Conservation (phyloP, 2,888 invertebrate genomes). For the Lysandra bellargus region DNA sequence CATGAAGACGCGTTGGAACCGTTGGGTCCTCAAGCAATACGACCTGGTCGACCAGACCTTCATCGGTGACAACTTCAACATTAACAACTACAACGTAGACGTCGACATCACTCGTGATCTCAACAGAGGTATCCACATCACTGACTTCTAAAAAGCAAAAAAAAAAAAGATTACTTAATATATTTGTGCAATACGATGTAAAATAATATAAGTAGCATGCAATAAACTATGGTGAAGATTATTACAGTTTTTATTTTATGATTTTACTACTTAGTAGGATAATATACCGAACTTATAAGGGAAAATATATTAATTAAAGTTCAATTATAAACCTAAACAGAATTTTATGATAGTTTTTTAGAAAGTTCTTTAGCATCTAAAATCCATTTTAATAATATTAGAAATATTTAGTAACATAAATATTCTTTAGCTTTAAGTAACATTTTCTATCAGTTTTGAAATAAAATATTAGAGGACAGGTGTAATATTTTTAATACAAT, state of each 20-base stretch:
- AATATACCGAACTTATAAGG: neutral
- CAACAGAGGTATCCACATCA: slow-evolving; percentile 11
- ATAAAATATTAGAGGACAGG: too few relatives aligned
- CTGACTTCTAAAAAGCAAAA: neutral
- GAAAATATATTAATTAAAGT: too few relatives aligned
- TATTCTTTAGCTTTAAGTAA: too few relatives aligned
- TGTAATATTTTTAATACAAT: too few relatives aligned
- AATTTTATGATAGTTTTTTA: too few relatives aligned
- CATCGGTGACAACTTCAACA: slow-evolving; percentile 38
- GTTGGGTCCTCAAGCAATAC: slow-evolving; percentile 60
- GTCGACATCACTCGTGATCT: slow-evolving; percentile 48
- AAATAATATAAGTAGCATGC: neutral
- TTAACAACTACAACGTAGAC: slow-evolving; percentile 52
- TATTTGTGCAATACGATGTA: neutral
- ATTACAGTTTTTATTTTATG: neutral
- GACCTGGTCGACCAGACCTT: slow-evolving; percentile 55
- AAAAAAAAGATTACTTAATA: neutral
- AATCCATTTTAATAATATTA: too few relatives aligned
- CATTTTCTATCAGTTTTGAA: too few relatives aligned
- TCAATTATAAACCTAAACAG: too few relatives aligned
- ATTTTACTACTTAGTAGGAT: neutral
- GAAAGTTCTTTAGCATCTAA: too few relatives aligned
- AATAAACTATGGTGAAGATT: neutral
- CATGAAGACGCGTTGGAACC: slow-evolving; percentile 66
- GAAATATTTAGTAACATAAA: too few relatives aligned